Conservation (phyloP, 2,113 vertebrate genomes). For the Lagenorhynchus albirostris region DNA sequence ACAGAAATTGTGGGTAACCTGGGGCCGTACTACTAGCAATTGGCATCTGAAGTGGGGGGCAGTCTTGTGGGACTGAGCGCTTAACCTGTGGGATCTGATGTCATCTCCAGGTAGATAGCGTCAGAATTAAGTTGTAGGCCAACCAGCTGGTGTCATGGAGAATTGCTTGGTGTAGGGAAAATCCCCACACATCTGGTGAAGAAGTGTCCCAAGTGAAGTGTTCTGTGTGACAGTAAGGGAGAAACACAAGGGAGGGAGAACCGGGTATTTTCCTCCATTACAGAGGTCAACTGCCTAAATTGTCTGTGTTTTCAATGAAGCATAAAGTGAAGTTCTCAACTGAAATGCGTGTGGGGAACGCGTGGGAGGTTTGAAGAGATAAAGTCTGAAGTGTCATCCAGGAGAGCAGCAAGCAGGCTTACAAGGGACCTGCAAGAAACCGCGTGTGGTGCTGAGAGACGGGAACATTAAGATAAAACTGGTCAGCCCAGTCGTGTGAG, state of each 20-base stretch:
- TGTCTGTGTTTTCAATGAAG: neutral
- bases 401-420: neutral
- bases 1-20: neutral
- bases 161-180: neutral
- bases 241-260: neutral
- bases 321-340: neutral
- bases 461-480: neutral
- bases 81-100: neutral
- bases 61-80: neutral
- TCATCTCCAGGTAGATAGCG: fast-evolving
- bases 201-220: neutral
- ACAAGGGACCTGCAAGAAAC: neutral
- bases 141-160: neutral
- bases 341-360: neutral
- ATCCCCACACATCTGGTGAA: neutral
- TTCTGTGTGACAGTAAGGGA: neutral
- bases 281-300: neutral
- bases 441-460: too few relatives aligned
- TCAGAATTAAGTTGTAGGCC: neutral
- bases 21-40: too few relatives aligned
- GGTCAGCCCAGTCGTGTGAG: neutral
- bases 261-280: neutral
- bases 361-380: neutral
- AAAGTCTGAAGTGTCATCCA: neutral
- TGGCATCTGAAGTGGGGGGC: neutral